A percentile compares a stretch with the other conserved stretches of the same genome.
phyloP scores from a whole-genome alignment of 2,888 invertebrate species.

The Sphinx pinastri region DNA sequence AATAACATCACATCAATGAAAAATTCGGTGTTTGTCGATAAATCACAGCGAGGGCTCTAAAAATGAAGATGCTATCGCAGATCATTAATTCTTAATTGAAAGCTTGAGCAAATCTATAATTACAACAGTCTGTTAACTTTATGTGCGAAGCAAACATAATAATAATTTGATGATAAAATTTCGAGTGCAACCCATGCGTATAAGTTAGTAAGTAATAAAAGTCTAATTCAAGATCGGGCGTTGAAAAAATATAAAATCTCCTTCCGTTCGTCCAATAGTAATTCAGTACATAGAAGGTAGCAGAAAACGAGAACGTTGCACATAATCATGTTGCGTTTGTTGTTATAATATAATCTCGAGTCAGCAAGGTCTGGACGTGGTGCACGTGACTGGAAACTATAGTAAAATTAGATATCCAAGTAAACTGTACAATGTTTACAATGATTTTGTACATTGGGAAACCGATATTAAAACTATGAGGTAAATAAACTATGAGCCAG shows the following conservation, averaged over 20 bases:
- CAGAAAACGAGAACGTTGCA: background rate
- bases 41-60: background rate
- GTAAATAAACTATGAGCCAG: background rate
- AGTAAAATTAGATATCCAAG: constrained; percentile 32
- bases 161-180: background rate
- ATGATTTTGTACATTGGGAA: constrained; percentile 10
- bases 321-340: constrained; percentile 14
- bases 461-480: background rate
- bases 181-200: constrained; percentile 7
- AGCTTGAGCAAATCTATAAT: constrained; percentile 4
- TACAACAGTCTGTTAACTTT: too few species aligned
- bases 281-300: background rate
- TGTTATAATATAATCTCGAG: constrained; percentile 33
- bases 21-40: background rate
- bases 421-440: constrained; percentile 36
- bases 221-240: constrained; percentile 3
- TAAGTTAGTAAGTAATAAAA: constrained; percentile 18
- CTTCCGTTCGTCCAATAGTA: too few species aligned
- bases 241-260: constrained; percentile 7
- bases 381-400: constrained; percentile 36
- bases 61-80: background rate
- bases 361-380: constrained; percentile 38
- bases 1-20: background rate
- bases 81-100: background rate
- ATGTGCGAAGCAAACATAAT: too few species aligned